A percentile compares a stretch with the other conserved stretches of the same genome.
These are phyloP conservation scores for Phalangium opilio DNA, from an alignment of 2,888 invertebrate species.

Conservation along the genomic window DNA sequence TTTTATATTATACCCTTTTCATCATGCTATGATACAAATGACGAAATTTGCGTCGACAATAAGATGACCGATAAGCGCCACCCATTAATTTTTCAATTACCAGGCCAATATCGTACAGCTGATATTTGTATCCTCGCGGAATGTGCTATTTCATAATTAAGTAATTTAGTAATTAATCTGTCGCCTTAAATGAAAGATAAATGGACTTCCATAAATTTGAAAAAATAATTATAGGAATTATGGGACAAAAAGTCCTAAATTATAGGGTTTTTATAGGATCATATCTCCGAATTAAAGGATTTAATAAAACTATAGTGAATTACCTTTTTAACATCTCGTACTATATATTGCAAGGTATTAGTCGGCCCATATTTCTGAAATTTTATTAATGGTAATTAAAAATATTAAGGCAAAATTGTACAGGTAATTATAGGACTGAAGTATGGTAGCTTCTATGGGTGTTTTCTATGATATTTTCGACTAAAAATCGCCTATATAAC, in stretches of 20 bases:
- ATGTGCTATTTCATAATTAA: constrained; percentile 24
- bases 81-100: constrained; percentile 98
- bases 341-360: constrained; percentile 80
- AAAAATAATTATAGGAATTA: no score
- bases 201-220: no score
- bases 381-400: constrained; percentile 20
- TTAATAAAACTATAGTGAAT: constrained; percentile 24
- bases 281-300: no score
- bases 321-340: constrained; percentile 63
- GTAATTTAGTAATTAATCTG: no score
- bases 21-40: constrained; percentile 83
- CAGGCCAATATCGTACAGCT: constrained; percentile 85
- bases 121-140: constrained; percentile 74
- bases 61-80: constrained; percentile 86
- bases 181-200: no score
- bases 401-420: no score
- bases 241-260: no score
- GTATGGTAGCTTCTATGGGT: no score
- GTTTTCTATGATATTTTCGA: no score
- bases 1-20: constrained; percentile 18
- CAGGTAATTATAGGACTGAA: no score
- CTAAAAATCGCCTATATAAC: no score
- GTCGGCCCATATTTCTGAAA: constrained; percentile 55
- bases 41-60: constrained; percentile 84
- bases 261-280: no score